These are phyloP conservation scores for Resseliella maxima DNA, from an alignment of 2,888 invertebrate genomes.

Conservation along the genomic window DNA sequence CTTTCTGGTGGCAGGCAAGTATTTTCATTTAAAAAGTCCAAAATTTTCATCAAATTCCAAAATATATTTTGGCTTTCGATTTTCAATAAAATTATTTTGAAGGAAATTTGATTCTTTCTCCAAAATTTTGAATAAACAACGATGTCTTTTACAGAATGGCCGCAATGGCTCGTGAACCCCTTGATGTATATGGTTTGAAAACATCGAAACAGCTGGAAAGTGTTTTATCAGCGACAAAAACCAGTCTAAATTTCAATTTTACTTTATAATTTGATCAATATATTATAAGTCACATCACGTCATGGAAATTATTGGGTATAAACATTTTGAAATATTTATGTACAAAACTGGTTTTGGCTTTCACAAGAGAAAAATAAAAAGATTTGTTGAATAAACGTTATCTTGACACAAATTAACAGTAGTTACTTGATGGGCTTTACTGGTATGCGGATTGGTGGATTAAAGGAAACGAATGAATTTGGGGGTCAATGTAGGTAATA, in stretches of 20 bases:
- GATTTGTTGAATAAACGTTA: background rate
- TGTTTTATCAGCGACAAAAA: slow-evolving; percentile 64
- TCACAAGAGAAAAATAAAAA: background rate
- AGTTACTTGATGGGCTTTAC: too few species aligned
- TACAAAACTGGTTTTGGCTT: slow-evolving; percentile 4
- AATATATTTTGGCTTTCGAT: too few species aligned
- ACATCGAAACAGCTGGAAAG: slow-evolving; percentile 69
- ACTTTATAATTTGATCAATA: background rate
- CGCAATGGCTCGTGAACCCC: slow-evolving; percentile 70
- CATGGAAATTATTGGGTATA: too few species aligned
- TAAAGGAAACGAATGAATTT: too few species aligned
- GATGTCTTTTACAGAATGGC: slow-evolving; percentile 69
- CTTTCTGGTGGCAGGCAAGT: slow-evolving; percentile 77
- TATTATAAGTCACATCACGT: too few species aligned
- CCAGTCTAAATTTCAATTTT: slow-evolving; percentile 49
- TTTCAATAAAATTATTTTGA: too few species aligned
- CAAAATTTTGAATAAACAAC: background rate
- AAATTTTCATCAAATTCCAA: too few species aligned
- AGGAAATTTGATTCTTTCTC: background rate
- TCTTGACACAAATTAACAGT: too few species aligned
- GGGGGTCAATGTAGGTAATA: too few species aligned
- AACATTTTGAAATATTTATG: background rate
- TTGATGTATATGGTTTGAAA: slow-evolving; percentile 74
- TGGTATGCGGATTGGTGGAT: too few species aligned
- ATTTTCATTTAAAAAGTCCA: background rate